Percentiles rank a stretch among this genome's conserved stretches.
Conservation (phyloP, 2,113 vertebrate genomes). For the Sprattus sprattus region DNA sequence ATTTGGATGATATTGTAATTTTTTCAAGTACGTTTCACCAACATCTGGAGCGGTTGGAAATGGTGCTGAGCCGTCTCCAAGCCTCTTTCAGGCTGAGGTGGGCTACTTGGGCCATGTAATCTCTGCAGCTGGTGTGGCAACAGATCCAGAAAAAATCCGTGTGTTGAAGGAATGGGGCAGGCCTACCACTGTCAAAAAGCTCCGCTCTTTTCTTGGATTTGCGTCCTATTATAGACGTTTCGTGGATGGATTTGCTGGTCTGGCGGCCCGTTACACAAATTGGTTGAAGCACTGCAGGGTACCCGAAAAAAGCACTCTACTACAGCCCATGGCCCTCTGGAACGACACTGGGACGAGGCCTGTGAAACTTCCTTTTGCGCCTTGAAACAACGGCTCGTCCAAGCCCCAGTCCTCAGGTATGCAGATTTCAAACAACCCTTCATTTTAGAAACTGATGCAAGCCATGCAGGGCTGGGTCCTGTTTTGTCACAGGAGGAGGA, state of each 20-base stretch:
- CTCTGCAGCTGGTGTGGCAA: background rate
- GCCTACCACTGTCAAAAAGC: background rate
- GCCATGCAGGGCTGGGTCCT: background rate
- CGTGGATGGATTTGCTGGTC: slow-evolving; percentile 17
- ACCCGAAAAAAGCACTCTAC: background rate
- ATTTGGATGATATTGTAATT: background rate
- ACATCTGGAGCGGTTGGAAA: background rate
- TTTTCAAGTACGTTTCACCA: background rate
- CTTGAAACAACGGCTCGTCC: background rate
- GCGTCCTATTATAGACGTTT: slow-evolving; percentile 5
- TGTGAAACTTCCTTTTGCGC: background rate
- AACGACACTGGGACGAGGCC: background rate
- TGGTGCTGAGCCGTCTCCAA: background rate
- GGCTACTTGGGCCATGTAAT: slow-evolving; percentile 1
- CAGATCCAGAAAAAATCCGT: background rate
- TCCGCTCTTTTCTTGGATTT: slow-evolving; percentile 24
- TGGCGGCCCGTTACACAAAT: slow-evolving; percentile 22
- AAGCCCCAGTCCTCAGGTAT: too few species aligned
- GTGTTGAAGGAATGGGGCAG: slow-evolving; percentile 15
- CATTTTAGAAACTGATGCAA: slow-evolving; percentile 14
- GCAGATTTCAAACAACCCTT: slow-evolving; percentile 7
- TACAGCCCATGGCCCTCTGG: background rate
- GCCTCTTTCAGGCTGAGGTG: background rate
- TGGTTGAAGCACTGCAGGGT: slow-evolving; percentile 1
- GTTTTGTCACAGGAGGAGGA: slow-evolving; percentile 23